These are phyloP conservation scores for Amphilophus citrinellus DNA, from an alignment of 2,113 vertebrate species.

Conservation along the genomic window DNA sequence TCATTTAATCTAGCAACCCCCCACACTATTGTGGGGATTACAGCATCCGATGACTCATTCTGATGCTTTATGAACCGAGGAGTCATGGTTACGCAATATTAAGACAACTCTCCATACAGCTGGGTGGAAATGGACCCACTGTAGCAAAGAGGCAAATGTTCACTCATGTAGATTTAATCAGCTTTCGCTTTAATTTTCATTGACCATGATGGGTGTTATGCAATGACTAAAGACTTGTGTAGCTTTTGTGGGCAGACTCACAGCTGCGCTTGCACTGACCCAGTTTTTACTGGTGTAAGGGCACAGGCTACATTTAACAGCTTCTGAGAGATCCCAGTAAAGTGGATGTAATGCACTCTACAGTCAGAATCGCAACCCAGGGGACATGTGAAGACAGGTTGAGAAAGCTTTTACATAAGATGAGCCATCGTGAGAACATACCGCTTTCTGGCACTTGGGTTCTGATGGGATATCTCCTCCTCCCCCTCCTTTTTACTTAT, in stretches of 20 bases:
- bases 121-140: conserved; percentile 14
- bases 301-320: conserved; percentile 22
- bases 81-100: conserved; percentile 58
- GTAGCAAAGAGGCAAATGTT: background rate
- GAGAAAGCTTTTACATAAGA: conserved; percentile 57
- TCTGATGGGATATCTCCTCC: background rate
- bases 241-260: background rate
- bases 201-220: conserved; percentile 8
- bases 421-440: conserved; percentile 5
- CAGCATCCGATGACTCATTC: conserved; percentile 43
- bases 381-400: conserved; percentile 34
- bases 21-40: conserved; percentile 32
- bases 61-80: conserved; percentile 21
- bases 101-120: conserved; percentile 42
- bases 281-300: conserved; percentile 25
- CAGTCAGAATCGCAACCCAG: conserved; percentile 38
- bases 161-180: conserved; percentile 25
- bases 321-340: conserved; percentile 30
- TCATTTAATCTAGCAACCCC: conserved; percentile 29
- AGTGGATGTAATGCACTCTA: conserved; percentile 59
- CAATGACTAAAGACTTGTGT: conserved; percentile 2
- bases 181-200: background rate
- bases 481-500: conserved; percentile 17
- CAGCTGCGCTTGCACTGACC: conserved; percentile 34
- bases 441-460: background rate